Base-by-base conservation (phyloP, 2,113 vertebrate species). In the Indicator maculatus region DNA sequence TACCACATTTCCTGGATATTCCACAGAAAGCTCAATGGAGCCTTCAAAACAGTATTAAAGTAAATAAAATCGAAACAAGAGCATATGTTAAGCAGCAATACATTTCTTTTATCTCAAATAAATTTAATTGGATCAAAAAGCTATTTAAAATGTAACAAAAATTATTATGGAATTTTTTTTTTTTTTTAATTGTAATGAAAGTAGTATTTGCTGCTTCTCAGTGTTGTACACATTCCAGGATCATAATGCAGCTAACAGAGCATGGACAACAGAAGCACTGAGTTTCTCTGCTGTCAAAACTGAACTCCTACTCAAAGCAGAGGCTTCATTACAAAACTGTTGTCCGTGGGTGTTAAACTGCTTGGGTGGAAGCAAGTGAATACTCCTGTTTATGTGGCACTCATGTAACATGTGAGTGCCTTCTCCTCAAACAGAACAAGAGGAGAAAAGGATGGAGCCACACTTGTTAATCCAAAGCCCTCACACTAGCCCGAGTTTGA, bases 321-420 rank as follows among this genome's bases (percentile, higher is more conserved):
- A 67, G 31, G 71, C 58, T 72, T 86, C 21, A 28, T 82, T 31
- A 50, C 59, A 45, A 58, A 73, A 53, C 36, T 55, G 5, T n/a
- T 55, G 31, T 56, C 80, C n/a, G 47, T 16, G 60, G 69, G 69
- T 0, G 5, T 67, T 58, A 16, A 69, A 20, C 44, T 24, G 63
- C 5, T 21, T 17, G 63, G 72, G 28, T 45, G 45, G 59, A 69
- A 65, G 30, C 14, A 69, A 58, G 47, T 8, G 66, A 70, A 74
- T 4, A 8, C 19, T 38, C 44, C 13, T 53, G 2, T 38, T 50
- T 20, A 45, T 9, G 33, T 21, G 72, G 31, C 28, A 44, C 26
- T 36, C 23, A 2, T 0, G 0, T 28, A 3, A 36, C 36, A 36
- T 36, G 8, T 36, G 36, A 36, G 36, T 36, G 36, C 36, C 36